Base-by-base conservation (phyloP, 2,797 vertebrate species). In the Neopelma chrysocephalum region DNA sequence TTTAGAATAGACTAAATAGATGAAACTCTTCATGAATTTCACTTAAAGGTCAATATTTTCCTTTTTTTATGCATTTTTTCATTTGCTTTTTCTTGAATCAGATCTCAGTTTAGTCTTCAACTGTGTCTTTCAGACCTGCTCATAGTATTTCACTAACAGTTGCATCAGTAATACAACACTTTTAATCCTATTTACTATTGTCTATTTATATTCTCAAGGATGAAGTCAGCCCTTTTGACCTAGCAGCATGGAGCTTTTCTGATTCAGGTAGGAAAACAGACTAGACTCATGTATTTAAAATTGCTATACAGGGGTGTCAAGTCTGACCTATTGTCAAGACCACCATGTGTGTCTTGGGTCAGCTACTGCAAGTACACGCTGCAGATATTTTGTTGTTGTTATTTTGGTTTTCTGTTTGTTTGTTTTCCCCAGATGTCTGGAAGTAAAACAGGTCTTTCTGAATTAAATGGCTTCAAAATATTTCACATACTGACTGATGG, bases 201-300 rank as follows among this genome's bases (percentile, higher is more conserved):
- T 89, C 94, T 95, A 80, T 93, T 96, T 96, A 45, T 94, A 66
- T 66, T 89, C 90, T 65, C 26, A 70, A 87, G 68, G 89, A 62
- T 94, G 48, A 92, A 92, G 54, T 70, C 64, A 80, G 32, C 36
- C 48, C 60, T 68, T 87, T 85, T 80, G 81, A 87, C 78, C 64
- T 91, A 60, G 48, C 34, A 60, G n/a, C 31, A 2, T 48, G 56
- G 45, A 82, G 43, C n/a, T 80, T 77, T 93, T 70, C 56, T 73
- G 51, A 56, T 89, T 87, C 71, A 57, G 84, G 31, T 87, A 48
- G 60, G 48, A 66, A 91, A 79, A 43, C 22, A 58, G n/a, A 68
- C 15, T 23, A 34, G 20, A 57, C 31, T 73, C 12, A 1, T 6
- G 27, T 36, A 18, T 57, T 61, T 85, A 18, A 70, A 91, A 60